A percentile compares a stretch with the other conserved stretches of the same genome.
Evolutionary conservation across 35 echinoderm and acorn worm genomes (phyloP).

Genomic region (Holothuria glaberrima): DNA sequence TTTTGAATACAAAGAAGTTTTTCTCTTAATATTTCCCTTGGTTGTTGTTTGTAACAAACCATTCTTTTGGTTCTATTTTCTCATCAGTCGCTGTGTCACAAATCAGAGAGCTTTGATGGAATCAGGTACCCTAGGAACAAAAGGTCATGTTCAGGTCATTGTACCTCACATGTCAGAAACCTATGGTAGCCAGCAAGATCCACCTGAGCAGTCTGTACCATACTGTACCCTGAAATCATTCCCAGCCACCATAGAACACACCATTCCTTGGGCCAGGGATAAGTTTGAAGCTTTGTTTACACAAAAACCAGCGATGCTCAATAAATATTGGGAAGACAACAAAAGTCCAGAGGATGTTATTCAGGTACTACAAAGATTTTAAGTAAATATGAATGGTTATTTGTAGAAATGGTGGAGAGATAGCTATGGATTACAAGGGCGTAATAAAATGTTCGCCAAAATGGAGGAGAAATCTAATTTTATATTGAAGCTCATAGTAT

Average conservation of each 20-base stretch:
- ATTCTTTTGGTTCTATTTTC: neutral
- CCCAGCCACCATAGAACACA: slow-evolving; percentile 94
- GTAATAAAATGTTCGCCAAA: no score
- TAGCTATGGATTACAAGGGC: no score
- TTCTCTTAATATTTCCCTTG: slow-evolving; percentile 15
- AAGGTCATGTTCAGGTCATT: slow-evolving; percentile 99
- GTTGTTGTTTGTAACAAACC: no score
- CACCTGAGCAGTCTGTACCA: slow-evolving; percentile 85
- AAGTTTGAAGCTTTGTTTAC: slow-evolving; percentile 95
- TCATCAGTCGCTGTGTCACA: slow-evolving; percentile 89
- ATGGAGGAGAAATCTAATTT: no score
- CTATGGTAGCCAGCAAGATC: slow-evolving; percentile 89
- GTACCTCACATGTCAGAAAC: slow-evolving; percentile 94
- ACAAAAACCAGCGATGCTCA: slow-evolving; percentile 88
- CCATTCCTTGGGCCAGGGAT: slow-evolving; percentile 98
- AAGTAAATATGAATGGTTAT: no score
- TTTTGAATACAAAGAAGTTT: no score
- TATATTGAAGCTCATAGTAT: no score
- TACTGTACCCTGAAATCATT: slow-evolving; percentile 99
- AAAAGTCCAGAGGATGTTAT: slow-evolving; percentile 65
- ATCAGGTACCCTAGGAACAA: slow-evolving; percentile 92
- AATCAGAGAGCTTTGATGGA: slow-evolving; percentile 89
- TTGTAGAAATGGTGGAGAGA: no score
- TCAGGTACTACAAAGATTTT: slow-evolving; percentile 59
- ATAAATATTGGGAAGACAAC: slow-evolving; percentile 84